These are phyloP conservation scores for Mobula hypostoma DNA, from an alignment of 2,113 vertebrate species.

Conservation along the genomic window DNA sequence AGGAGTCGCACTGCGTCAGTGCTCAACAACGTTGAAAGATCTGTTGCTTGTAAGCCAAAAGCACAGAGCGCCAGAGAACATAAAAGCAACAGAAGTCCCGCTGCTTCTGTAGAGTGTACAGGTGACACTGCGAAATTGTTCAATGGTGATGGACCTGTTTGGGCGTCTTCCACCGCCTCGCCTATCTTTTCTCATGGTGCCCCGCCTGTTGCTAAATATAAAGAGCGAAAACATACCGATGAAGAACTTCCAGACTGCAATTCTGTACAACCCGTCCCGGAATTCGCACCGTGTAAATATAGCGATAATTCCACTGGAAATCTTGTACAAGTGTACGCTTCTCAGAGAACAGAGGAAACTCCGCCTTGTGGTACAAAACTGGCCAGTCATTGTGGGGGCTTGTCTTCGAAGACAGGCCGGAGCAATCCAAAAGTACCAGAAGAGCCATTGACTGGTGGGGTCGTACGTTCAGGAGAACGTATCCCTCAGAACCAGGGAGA, in stretches of 20 bases:
- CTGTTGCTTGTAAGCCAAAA: background rate
- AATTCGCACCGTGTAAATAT: background rate
- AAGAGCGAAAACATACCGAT: background rate
- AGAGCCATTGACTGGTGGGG: background rate
- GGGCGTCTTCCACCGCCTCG: background rate
- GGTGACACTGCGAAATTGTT: background rate
- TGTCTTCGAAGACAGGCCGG: background rate
- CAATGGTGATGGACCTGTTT: background rate
- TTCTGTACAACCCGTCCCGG: background rate
- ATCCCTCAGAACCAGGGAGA: background rate
- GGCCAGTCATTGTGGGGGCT: background rate
- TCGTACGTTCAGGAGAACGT: background rate
- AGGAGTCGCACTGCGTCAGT: background rate
- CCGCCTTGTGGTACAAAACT: background rate
- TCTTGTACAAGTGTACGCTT: no score
- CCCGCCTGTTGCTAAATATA: background rate
- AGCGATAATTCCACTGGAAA: background rate
- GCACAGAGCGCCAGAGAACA: background rate
- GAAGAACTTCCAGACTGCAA: no score
- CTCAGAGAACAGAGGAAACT: background rate
- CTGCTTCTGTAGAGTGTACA: background rate
- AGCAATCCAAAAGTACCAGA: background rate
- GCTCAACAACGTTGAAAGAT: background rate
- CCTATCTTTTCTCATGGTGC: background rate
- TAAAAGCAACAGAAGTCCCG: background rate